These are phyloP conservation scores for Yponomeuta plumbellus DNA, from an alignment of 2,888 invertebrate species.

Conservation along the genomic window DNA sequence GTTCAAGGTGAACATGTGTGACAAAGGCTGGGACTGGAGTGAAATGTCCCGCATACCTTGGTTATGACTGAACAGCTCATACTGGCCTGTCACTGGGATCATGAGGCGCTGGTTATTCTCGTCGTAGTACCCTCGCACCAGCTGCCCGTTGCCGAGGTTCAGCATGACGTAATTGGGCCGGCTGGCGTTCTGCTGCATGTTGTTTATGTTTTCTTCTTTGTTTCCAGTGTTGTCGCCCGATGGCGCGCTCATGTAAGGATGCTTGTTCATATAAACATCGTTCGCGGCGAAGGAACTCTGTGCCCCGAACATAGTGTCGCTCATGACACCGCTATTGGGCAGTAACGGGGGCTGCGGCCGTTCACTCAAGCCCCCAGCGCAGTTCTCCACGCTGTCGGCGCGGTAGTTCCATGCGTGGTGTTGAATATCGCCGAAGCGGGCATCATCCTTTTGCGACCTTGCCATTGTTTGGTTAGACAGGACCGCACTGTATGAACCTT, in stretches of 20 bases:
- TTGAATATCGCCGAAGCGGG: conserved; percentile 62
- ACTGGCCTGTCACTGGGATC: conserved; percentile 65
- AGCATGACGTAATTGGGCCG: conserved; percentile 63
- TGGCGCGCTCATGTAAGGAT: conserved; percentile 41
- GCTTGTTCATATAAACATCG: conserved; percentile 63
- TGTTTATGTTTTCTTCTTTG: conserved; percentile 53
- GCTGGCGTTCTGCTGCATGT: conserved; percentile 44
- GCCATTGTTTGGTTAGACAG: conserved; percentile 64
- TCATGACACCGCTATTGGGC: conserved; percentile 42
- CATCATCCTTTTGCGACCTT: conserved; percentile 72
- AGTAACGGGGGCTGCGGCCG: conserved; percentile 48
- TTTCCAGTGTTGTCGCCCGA: conserved; percentile 43
- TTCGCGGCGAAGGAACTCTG: conserved; percentile 41
- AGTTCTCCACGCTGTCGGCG: conserved; percentile 56
- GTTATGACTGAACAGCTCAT: conserved; percentile 64
- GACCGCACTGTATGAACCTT: conserved; percentile 26
- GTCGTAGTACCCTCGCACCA: conserved; percentile 63
- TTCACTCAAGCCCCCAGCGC: conserved; percentile 53
- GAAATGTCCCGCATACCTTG: conserved; percentile 56
- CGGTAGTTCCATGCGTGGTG: conserved; percentile 69
- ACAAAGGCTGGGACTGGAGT: conserved; percentile 47
- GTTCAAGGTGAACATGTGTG: conserved; percentile 56
- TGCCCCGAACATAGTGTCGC: conserved; percentile 56
- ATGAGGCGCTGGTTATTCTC: conserved; percentile 68
- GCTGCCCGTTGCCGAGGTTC: conserved; percentile 65